phyloP scores from a whole-genome alignment of 2,888 invertebrate genomes.

The Thecocarcelia acutangulata region DNA sequence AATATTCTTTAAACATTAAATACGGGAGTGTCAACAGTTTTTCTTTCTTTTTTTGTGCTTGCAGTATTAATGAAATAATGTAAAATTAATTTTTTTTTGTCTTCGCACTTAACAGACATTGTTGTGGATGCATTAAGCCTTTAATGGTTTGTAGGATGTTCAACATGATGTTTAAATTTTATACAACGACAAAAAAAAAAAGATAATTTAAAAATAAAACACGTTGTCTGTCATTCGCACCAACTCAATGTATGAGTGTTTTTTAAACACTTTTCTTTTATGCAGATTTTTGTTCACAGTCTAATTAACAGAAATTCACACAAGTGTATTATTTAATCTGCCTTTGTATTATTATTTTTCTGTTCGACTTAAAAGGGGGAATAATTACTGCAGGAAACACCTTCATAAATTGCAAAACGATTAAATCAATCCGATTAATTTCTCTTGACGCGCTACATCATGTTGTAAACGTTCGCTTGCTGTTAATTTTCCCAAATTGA shows the following conservation, averaged over 20 bases:
- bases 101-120: background rate
- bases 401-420: slow-evolving; percentile 45
- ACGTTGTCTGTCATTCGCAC: slow-evolving; percentile 7
- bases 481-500: slow-evolving; percentile 29
- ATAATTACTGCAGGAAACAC: slow-evolving; percentile 55
- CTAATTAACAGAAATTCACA: slow-evolving; percentile 54
- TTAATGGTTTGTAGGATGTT: slow-evolving; percentile 34
- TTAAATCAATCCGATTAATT: slow-evolving; percentile 47
- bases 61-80: slow-evolving; percentile 3
- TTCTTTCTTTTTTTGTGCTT: background rate
- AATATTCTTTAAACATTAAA: slow-evolving; percentile 22
- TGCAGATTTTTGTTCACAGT: slow-evolving; percentile 40
- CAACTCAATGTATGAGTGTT: background rate
- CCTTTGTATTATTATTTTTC: background rate
- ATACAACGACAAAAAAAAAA: slow-evolving; percentile 25
- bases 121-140: slow-evolving; percentile 23
- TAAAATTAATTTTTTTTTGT: slow-evolving; percentile 26
- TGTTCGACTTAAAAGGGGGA: slow-evolving; percentile 12
- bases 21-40: slow-evolving; percentile 1
- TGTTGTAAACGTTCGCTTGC: background rate
- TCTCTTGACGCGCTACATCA: background rate
- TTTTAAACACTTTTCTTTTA: slow-evolving; percentile 21
- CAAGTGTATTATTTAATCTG: background rate
- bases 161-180: slow-evolving; percentile 45
- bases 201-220: background rate